These are phyloP conservation scores for Lepus oiostolus DNA, from an alignment of 2,797 vertebrate species.

Conservation along the genomic window DNA sequence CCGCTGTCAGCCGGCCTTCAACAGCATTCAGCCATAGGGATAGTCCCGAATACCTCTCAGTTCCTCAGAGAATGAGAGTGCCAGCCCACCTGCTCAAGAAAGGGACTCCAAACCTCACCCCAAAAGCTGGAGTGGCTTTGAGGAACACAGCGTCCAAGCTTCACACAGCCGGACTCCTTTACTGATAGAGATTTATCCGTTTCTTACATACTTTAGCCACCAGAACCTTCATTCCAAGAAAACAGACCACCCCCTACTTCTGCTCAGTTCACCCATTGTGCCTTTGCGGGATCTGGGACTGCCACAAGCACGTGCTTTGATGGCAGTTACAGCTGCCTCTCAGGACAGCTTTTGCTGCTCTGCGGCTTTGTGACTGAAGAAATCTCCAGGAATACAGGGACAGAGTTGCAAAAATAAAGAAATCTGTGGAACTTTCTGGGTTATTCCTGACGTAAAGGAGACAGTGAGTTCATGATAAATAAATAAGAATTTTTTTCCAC, in stretches of 20 bases:
- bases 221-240: background rate
- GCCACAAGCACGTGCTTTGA: background rate
- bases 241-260: background rate
- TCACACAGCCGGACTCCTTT: background rate
- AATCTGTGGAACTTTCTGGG: background rate
- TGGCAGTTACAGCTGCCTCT: background rate
- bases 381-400: background rate
- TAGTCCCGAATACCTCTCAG: background rate
- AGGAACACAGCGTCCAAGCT: background rate
- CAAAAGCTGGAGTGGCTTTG: background rate
- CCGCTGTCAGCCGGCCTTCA: background rate
- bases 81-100: background rate
- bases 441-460: background rate
- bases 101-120: background rate
- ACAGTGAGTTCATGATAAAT: background rate
- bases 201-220: background rate
- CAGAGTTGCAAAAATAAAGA: background rate
- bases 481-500: slow-evolving; percentile 15
- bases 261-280: background rate
- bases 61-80: background rate
- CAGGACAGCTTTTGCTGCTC: background rate
- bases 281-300: background rate
- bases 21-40: background rate
- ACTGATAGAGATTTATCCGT: background rate
- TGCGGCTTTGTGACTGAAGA: background rate